Conservation (phyloP, 2,113 vertebrate genomes). For the Panthera leo region DNA sequence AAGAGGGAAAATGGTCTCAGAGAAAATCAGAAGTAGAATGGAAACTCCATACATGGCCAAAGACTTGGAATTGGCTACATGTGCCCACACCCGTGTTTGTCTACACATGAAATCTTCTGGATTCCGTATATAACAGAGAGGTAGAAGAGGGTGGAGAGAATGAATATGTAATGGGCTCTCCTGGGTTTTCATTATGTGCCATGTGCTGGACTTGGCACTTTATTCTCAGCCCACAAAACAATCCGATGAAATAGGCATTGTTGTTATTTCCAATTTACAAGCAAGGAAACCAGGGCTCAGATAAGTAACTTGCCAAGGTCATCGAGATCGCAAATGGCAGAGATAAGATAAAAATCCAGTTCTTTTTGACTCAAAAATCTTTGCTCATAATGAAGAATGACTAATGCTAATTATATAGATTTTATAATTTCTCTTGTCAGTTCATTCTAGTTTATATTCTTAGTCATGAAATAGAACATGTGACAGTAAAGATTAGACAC, state of each 20-base stretch:
- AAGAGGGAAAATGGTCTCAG: neutral
- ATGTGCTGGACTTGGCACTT: neutral
- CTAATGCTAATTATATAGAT: neutral
- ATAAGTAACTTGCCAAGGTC: neutral
- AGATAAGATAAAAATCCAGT: neutral
- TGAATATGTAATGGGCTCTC: neutral
- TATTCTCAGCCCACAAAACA: neutral
- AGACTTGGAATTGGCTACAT: neutral
- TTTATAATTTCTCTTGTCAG: neutral
- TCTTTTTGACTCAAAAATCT: neutral
- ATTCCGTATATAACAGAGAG: neutral
- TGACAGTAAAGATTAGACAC: neutral
- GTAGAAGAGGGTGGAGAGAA: rapidly evolving
- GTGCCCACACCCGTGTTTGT: rapidly evolving
- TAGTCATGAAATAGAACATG: neutral
- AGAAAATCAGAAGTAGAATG: neutral
- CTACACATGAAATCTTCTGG: neutral
- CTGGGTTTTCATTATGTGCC: neutral
- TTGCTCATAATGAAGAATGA: neutral
- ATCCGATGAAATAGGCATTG: neutral
- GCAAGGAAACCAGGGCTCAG: neutral
- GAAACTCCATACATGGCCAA: neutral
- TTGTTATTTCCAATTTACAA: neutral
- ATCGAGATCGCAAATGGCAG: neutral
- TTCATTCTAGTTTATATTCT: neutral